A percentile compares a stretch with the other conserved stretches of the same genome.
Evolutionary conservation across 2,888 invertebrate species (phyloP).

Genomic region (Gasteruption jaculator): DNA sequence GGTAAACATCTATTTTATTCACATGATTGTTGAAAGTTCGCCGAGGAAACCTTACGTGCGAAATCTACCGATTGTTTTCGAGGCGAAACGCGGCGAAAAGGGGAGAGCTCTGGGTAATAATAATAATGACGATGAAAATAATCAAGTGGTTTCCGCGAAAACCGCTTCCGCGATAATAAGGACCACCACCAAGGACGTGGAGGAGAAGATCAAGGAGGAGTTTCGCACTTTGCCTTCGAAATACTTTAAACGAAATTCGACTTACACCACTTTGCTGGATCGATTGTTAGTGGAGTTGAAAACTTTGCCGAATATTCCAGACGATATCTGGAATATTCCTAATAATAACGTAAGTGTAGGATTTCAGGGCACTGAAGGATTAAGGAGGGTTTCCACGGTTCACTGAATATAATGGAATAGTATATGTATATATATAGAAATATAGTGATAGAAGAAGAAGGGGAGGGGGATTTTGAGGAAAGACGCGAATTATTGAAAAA

Average conservation of each 20-base stretch:
- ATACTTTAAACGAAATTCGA: slow-evolving; percentile 41
- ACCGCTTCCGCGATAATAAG: no score
- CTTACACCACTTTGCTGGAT: slow-evolving; percentile 34
- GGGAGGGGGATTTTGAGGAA: no score
- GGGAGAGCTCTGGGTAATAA: slow-evolving; percentile 17
- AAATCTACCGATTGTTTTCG: slow-evolving; percentile 28
- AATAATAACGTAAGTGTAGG: slow-evolving; percentile 37
- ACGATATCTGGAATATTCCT: slow-evolving; percentile 43
- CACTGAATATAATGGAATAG: no score
- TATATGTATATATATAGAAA: no score
- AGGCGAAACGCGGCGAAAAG: slow-evolving; percentile 27
- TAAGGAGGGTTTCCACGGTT: neutral
- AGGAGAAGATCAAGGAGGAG: slow-evolving; percentile 34
- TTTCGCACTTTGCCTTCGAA: slow-evolving; percentile 37
- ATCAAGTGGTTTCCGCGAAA: slow-evolving; percentile 13
- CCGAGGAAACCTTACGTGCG: slow-evolving; percentile 29
- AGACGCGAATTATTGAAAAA: no score
- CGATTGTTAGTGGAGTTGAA: slow-evolving; percentile 34
- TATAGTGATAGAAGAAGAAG: no score
- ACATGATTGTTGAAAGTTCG: slow-evolving; percentile 47
- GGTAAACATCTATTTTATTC: slow-evolving; percentile 47
- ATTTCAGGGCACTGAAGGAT: neutral
- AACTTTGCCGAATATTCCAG: slow-evolving; percentile 32
- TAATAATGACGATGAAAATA: slow-evolving; percentile 26
- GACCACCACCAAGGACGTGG: slow-evolving; percentile 28